Percentiles rank a stretch among this genome's conserved stretches.
Conservation (phyloP, 1,140 invertebrate genomes). For the Magallana angulata region DNA sequence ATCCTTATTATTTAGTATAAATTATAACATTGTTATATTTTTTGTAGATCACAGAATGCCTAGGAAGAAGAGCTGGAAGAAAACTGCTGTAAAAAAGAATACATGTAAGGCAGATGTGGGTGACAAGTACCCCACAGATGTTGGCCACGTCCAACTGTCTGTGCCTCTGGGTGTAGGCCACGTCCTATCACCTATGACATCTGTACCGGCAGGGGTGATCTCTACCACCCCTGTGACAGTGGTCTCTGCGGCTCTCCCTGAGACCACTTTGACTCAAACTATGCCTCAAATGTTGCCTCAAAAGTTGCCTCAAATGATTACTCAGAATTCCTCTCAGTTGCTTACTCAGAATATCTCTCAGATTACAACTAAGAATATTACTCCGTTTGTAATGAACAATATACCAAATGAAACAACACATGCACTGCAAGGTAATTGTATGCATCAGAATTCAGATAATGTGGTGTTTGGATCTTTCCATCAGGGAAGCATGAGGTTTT, state of each 20-base stretch:
- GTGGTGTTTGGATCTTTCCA: no score
- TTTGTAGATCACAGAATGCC: slow-evolving; percentile 32
- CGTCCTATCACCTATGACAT: slow-evolving; percentile 42
- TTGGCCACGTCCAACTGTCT: slow-evolving; percentile 32
- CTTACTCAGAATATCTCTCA: no score
- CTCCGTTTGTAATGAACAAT: no score
- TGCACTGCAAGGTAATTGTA: no score
- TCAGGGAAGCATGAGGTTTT: no score
- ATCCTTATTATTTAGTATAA: background rate
- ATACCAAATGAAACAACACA: no score
- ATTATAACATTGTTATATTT: slow-evolving; percentile 1
- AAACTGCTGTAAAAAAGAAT: background rate
- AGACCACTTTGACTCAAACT: slow-evolving; percentile 23
- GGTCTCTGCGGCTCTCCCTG: slow-evolving; percentile 14
- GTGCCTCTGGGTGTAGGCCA: slow-evolving; percentile 4
- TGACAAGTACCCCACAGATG: slow-evolving; percentile 16
- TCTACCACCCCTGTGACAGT: background rate
- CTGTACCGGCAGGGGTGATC: slow-evolving; percentile 32
- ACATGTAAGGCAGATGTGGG: slow-evolving; percentile 39
- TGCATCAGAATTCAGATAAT: no score
- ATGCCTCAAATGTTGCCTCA: background rate
- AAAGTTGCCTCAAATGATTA: slow-evolving; percentile 1
- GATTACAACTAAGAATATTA: no score
- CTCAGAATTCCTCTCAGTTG: no score
- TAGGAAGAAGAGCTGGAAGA: slow-evolving; percentile 13